A percentile compares a stretch with the other conserved stretches of the same genome.
Evolutionary conservation across 1,140 invertebrate species (phyloP).

Genomic region (Eumeta japonica): DNA sequence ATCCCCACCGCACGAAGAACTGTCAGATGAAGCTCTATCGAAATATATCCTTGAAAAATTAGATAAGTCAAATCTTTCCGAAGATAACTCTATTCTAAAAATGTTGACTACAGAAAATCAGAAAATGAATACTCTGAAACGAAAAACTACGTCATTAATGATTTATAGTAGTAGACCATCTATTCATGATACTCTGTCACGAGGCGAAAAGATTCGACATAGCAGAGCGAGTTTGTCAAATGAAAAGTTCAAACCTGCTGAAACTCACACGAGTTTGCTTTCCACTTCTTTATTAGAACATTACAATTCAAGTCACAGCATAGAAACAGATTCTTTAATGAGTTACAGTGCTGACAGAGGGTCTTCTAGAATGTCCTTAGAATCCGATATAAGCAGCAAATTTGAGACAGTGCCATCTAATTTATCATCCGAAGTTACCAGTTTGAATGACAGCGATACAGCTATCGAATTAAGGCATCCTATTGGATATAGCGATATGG

Average conservation of each 20-base stretch:
- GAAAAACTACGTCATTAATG: slow-evolving; percentile 54
- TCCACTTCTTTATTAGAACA: slow-evolving; percentile 37
- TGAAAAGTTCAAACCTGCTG: slow-evolving; percentile 31
- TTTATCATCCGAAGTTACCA: slow-evolving; percentile 38
- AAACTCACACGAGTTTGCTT: slow-evolving; percentile 23
- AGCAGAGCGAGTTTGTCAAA: slow-evolving; percentile 46
- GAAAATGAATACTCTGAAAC: slow-evolving; percentile 43
- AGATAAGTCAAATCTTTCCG: slow-evolving; percentile 44
- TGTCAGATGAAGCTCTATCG: slow-evolving; percentile 48
- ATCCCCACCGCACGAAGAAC: slow-evolving; percentile 69
- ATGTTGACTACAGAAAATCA: slow-evolving; percentile 50
- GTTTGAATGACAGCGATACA: slow-evolving; percentile 41
- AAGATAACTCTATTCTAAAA: slow-evolving; percentile 51
- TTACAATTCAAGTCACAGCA: slow-evolving; percentile 35
- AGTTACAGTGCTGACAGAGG: slow-evolving; percentile 52
- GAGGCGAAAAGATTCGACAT: slow-evolving; percentile 51
- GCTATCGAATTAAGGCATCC: slow-evolving; percentile 57
- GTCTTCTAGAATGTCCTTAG: slow-evolving; percentile 49
- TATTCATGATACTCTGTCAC: slow-evolving; percentile 54
- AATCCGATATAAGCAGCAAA: slow-evolving; percentile 53
- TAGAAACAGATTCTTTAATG: slow-evolving; percentile 48
- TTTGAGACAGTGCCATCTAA: slow-evolving; percentile 47
- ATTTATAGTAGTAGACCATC: slow-evolving; percentile 54
- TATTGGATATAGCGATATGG: slow-evolving; percentile 51
- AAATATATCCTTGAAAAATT: slow-evolving; percentile 50